Conservation (phyloP, 2,113 vertebrate genomes). For the Datnioides undecimradiatus region DNA sequence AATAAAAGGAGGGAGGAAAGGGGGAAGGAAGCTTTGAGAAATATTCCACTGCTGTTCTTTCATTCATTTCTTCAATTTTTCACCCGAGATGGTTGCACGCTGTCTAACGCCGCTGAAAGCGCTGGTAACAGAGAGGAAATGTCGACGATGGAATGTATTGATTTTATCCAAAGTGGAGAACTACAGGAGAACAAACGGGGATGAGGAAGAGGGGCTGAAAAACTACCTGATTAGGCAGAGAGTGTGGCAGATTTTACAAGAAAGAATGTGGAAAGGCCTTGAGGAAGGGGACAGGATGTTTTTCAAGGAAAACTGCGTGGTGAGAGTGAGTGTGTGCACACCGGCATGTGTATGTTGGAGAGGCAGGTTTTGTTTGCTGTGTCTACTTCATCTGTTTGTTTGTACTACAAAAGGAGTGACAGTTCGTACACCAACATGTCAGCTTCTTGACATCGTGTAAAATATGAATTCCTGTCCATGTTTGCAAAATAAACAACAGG, state of each 20-base stretch:
- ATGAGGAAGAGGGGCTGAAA: constrained; percentile 18
- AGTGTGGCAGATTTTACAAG: constrained; percentile 14
- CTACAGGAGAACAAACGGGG: constrained; percentile 29
- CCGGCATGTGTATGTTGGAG: not conserved
- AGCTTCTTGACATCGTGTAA: constrained; percentile 12
- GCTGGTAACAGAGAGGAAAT: constrained; percentile 28
- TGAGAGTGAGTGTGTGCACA: not conserved
- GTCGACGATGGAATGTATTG: constrained; percentile 35
- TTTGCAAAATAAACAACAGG: constrained; percentile 7
- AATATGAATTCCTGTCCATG: constrained; percentile 17
- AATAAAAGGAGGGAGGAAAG: constrained; percentile 22
- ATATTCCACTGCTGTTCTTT: constrained; percentile 34
- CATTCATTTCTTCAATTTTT: constrained; percentile 22
- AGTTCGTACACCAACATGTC: constrained; percentile 23
- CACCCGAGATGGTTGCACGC: not conserved
- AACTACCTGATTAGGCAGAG: constrained; percentile 17
- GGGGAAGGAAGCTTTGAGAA: constrained; percentile 28
- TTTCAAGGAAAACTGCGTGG: constrained; percentile 14
- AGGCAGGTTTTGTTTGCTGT: constrained; percentile 34
- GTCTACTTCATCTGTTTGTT: constrained; percentile 35
- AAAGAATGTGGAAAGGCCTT: constrained; percentile 15
- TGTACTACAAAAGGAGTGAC: constrained; percentile 35
- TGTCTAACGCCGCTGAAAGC: constrained; percentile 25
- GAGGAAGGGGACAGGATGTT: constrained; percentile 13
- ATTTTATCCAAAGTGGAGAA: constrained; percentile 40